These are phyloP conservation scores for Megathymus violae DNA, from an alignment of 1,140 invertebrate species.

Conservation along the genomic window DNA sequence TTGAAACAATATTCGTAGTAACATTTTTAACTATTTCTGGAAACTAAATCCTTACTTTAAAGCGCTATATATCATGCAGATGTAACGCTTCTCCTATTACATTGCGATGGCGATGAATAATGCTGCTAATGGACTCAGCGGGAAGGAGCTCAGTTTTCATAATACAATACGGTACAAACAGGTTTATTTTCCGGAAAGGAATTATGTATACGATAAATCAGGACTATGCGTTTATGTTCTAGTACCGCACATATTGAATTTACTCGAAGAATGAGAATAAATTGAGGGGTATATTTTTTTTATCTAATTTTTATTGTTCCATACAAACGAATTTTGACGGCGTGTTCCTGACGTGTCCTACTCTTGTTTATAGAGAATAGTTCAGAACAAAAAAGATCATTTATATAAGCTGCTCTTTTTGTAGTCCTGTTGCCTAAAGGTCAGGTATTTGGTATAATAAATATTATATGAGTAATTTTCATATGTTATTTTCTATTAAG, in stretches of 20 bases:
- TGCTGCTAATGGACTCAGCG: conserved; percentile 25
- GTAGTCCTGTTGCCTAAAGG: no score
- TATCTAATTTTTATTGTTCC: no score
- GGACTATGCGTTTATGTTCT: not conserved
- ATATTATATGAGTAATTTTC: no score
- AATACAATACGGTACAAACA: conserved; percentile 17
- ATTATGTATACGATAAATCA: conserved; percentile 19
- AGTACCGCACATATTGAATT: not conserved
- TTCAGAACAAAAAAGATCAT: no score
- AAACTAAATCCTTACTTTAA: not conserved
- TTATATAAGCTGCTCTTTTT: no score
- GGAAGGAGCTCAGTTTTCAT: conserved; percentile 10
- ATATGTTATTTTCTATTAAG: no score
- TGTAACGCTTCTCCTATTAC: conserved; percentile 17
- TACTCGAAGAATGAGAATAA: not conserved
- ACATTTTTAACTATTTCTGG: not conserved
- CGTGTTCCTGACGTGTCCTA: no score
- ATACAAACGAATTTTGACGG: no score
- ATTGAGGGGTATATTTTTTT: no score
- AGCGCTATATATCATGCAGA: conserved; percentile 17
- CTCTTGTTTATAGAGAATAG: no score
- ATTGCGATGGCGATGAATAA: conserved; percentile 20
- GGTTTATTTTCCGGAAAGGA: conserved; percentile 6
- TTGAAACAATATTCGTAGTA: no score
- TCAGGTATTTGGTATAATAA: no score